A percentile compares a stretch with the other conserved stretches of the same genome.
Conservation (phyloP, 1,140 invertebrate genomes). For the Glossosoma conforme region DNA sequence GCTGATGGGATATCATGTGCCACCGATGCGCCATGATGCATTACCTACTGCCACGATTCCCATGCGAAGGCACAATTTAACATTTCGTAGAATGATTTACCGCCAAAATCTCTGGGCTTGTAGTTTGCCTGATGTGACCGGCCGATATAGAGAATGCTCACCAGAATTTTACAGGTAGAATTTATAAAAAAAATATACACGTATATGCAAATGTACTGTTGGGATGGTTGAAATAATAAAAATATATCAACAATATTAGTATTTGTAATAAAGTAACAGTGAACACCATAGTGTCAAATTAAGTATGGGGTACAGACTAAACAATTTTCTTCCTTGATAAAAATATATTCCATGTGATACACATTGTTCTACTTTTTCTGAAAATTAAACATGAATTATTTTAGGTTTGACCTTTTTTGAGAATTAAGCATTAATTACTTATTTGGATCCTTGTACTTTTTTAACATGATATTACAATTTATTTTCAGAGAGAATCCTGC, state of each 20-base stretch:
- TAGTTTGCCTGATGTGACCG: conserved; percentile 59
- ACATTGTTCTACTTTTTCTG: neutral
- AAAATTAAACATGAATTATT: neutral
- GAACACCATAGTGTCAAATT: too few relatives aligned
- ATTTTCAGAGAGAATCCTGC: conserved; percentile 68
- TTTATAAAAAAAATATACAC: too few relatives aligned
- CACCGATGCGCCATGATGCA: conserved; percentile 34
- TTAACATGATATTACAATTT: conserved; percentile 16
- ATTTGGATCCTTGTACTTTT: conserved; percentile 1
- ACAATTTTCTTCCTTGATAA: neutral
- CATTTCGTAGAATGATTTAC: conserved; percentile 67
- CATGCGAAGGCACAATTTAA: neutral
- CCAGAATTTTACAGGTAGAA: conserved; percentile 71
- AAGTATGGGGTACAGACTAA: too few relatives aligned
- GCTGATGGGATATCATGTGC: conserved; percentile 48
- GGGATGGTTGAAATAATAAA: too few relatives aligned
- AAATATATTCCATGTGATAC: neutral
- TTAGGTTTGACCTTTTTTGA: neutral
- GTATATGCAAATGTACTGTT: too few relatives aligned
- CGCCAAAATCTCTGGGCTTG: conserved; percentile 69
- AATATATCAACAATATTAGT: too few relatives aligned
- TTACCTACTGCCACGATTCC: conserved; percentile 24
- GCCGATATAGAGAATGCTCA: conserved; percentile 63
- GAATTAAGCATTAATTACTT: neutral
- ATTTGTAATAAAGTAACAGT: too few relatives aligned